Base-by-base conservation (phyloP, 2,797 vertebrate species). In the Ambastaia sidthimunki region DNA sequence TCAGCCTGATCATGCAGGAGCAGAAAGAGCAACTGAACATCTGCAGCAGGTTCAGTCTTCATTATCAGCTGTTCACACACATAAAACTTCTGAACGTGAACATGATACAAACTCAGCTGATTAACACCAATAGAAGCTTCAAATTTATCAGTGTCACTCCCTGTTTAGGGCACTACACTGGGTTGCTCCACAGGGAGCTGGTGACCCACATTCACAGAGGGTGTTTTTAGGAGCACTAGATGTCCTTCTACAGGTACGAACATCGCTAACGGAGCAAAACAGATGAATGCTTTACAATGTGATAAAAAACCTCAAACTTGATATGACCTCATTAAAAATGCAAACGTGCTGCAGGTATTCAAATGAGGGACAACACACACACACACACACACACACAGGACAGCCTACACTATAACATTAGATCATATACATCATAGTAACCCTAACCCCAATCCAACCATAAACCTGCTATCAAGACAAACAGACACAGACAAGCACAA, bases 271-370 rank as follows among this genome's bases (percentile, higher is more conserved):
- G 52, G 60, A 72, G 59, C 13, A 13, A 55, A 48, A 72, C 7
- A 23, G 48, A 4, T n/a, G 10, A 54, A 82, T 75, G 84, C 74
- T 85, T 87, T 82, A 86, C 41, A 54, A 82, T 50, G 74, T 55
- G 65, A 44, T 31, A 55, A 74, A 55, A 85, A 72, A 66, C 68
- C 37, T 41, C 9, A 41, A 41, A 41, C 37, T 48, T 52, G 78
- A 87, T 87, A 82, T 18, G 28, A 83, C 75, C 74, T 80, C 23
- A 41, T 87, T 92, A 88, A 89, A 82, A 87, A 83, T 55, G 59
- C 85, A 81, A 80, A 44, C 80, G 83, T 72, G 25, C 80, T 75
- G 34, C 37, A 41, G 7, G 37, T 41, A 41, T 9, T 50, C 3
- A 50, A 16, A 16, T 50, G 15, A 50, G 48, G 2, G 48, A 10